A percentile compares a stretch with the other conserved stretches of the same genome.
Conservation (phyloP, 1,140 invertebrate genomes). For the Sminthurinus signatus region DNA sequence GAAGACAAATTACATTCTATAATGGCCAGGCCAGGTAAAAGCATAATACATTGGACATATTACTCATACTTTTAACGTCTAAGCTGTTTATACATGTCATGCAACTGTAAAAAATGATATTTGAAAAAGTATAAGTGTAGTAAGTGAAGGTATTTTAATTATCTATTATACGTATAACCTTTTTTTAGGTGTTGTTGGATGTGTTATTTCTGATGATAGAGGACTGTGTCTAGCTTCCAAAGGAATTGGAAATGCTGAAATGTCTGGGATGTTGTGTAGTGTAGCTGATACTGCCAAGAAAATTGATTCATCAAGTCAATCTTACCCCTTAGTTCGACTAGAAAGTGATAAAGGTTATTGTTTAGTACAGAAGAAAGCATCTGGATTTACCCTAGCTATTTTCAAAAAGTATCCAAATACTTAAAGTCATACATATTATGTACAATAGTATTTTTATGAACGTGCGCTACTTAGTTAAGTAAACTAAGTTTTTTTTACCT, state of each 20-base stretch:
- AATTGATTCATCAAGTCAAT: neutral
- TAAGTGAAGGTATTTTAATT: too few species aligned
- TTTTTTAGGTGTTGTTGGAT: slow-evolving; percentile 3
- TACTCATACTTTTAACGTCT: neutral
- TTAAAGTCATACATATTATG: too few species aligned
- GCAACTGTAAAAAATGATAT: neutral
- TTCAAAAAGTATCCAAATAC: neutral
- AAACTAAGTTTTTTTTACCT: too few species aligned
- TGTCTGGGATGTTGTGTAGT: slow-evolving; percentile 4
- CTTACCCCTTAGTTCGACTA: neutral
- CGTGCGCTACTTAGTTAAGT: too few species aligned
- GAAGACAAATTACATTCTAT: neutral
- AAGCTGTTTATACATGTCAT: neutral
- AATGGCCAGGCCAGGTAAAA: neutral
- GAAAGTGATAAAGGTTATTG: slow-evolving; percentile 1
- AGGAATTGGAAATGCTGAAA: neutral
- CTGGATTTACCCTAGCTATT: slow-evolving; percentile 7
- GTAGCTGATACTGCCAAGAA: neutral
- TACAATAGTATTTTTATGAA: too few species aligned
- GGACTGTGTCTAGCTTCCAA: slow-evolving; percentile 2
- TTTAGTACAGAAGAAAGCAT: neutral
- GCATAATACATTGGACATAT: neutral
- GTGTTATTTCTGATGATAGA: neutral
- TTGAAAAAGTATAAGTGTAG: neutral
- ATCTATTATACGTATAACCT: neutral